Evolutionary conservation across 2,797 vertebrate species (phyloP), one percentile per base, ranked within the genome.

Genomic region (Hozukius guyotensis): DNA sequence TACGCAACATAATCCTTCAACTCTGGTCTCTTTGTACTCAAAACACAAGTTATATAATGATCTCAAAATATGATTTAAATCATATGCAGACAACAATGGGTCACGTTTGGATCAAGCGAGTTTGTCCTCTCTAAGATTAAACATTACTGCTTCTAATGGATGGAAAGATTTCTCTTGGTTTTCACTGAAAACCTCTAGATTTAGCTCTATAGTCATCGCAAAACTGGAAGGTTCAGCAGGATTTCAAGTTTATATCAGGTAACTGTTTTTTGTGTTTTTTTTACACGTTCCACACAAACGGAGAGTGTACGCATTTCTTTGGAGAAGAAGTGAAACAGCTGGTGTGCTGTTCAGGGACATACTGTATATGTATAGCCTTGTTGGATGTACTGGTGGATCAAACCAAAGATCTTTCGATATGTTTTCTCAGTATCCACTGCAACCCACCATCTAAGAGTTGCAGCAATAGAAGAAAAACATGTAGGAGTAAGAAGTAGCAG

Each of bases 1-100:
- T 93, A 91, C 7, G 78, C 86, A 93, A 92, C 81, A 67, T 86
- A 83, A 93, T 89, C 88, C 81, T 85, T 90, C 80, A 90, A 87
- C 88, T 83, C 82, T 46, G 32, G 46, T 87, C 68, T 79, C 72
- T 86, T 91, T 92, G 66, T 85, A 27, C 83, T 87, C 63, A 77
- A 88, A 89, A 83, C 72, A 75, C 66, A 90, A 84, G 79, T 93
- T 91, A 93, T 77, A 77, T 93, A 92, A 94, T 86, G 52, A 84
- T 77, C 42, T 87, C 7, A 76, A 83, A 91, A 93, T 87, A 65
- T 87, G 65, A 83, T 81, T 89, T 60, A 7, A 81, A 87, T 84
- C 61, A 72, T 77, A 81, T 65, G 61, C 77, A 83, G 89, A 89
- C 68, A 18, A 82, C 31, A 86, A 80, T 79, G 42, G 68, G 72